A percentile compares a stretch with the other conserved stretches of the same genome.
Conservation (phyloP, 2,888 invertebrate species). For the Phalera bucephala region DNA sequence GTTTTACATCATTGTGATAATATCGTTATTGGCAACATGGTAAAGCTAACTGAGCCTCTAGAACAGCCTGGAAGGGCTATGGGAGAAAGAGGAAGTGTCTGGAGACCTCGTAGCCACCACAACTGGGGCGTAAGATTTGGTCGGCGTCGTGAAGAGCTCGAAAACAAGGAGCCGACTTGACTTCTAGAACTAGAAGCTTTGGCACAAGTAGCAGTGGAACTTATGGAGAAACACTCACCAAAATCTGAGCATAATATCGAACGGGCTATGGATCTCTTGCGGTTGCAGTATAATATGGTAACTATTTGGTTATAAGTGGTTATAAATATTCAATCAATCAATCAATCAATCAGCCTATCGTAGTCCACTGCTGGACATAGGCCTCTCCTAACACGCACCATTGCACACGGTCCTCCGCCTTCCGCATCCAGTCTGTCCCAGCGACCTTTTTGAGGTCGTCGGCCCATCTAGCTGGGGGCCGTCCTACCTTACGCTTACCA, state of each 20-base stretch:
- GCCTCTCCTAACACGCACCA: too few relatives aligned
- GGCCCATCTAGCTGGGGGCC: too few relatives aligned
- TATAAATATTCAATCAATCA: too few relatives aligned
- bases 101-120: slow-evolving; percentile 31
- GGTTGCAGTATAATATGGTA: slow-evolving; percentile 43
- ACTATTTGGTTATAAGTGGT: too few relatives aligned
- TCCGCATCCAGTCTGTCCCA: too few relatives aligned
- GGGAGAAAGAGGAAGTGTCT: slow-evolving; percentile 20
- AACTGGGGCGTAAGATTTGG: slow-evolving; percentile 40
- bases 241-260: slow-evolving; percentile 33
- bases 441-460: too few relatives aligned
- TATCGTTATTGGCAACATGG: slow-evolving; percentile 32
- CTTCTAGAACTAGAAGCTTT: slow-evolving; percentile 43
- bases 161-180: slow-evolving; percentile 33
- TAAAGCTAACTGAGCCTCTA: slow-evolving; percentile 36
- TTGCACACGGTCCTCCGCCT: too few relatives aligned
- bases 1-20: slow-evolving; percentile 6
- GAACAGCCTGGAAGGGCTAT: slow-evolving; percentile 28
- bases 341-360: too few relatives aligned
- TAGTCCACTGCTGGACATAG: too few relatives aligned
- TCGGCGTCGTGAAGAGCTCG: slow-evolving; percentile 21
- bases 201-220: slow-evolving; percentile 33
- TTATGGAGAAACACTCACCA: slow-evolving; percentile 45
- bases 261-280: slow-evolving; percentile 48
- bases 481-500: too few relatives aligned